Percentiles rank a stretch among this genome's conserved stretches.
These are phyloP conservation scores for Nesometra sesokonis DNA, from an alignment of 35 echinoderm and acorn worm species.

Conservation along the genomic window DNA sequence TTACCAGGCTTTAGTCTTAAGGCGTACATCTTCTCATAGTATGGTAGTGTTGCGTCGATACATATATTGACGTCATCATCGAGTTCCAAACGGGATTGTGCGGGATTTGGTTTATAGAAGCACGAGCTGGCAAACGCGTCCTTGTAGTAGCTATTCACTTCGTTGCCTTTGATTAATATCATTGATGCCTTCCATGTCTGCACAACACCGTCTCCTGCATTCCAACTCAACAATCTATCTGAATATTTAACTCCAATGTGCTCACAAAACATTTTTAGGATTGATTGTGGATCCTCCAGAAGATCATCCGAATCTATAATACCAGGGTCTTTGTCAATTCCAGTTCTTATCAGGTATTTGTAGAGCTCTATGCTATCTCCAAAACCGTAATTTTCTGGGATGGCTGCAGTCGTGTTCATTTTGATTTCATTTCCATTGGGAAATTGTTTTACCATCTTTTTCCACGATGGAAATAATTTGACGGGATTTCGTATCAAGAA, in stretches of 20 bases:
- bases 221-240: background rate
- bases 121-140: background rate
- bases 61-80: background rate
- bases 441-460: background rate
- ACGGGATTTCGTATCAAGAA: constrained; percentile 30
- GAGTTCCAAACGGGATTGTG: background rate
- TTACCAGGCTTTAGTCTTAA: background rate
- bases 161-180: background rate
- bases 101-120: background rate
- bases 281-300: background rate
- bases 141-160: background rate
- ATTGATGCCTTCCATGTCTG: background rate
- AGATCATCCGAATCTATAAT: constrained; percentile 1
- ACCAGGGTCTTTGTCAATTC: background rate
- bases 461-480: constrained; percentile 23
- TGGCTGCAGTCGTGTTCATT: background rate
- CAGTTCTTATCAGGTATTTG: background rate
- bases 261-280: background rate
- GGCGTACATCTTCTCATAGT: background rate
- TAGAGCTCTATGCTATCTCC: background rate
- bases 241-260: background rate
- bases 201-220: background rate
- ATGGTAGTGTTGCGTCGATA: background rate
- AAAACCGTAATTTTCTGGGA: background rate
- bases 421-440: background rate